A percentile compares a stretch with the other conserved stretches of the same genome.
Conservation (phyloP, 1,140 invertebrate genomes). For the Delia radicum region DNA sequence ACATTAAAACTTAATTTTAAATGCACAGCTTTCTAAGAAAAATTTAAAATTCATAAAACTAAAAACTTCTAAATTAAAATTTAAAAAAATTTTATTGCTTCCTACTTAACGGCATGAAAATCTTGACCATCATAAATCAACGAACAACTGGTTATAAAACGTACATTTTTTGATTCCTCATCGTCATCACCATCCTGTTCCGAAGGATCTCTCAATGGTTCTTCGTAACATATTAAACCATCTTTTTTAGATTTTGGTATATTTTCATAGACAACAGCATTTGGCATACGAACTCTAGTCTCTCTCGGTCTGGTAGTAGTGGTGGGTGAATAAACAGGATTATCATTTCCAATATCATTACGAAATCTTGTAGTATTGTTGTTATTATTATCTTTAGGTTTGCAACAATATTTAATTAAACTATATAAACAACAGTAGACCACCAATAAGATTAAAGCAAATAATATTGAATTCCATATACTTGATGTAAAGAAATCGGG, state of each 20-base stretch:
- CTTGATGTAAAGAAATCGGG: neutral
- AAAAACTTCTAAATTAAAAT: neutral
- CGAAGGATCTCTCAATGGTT: neutral
- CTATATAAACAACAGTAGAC: neutral
- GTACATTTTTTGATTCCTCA: neutral
- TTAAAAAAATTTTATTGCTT: neutral
- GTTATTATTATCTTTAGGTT: neutral
- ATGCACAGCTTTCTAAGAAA: too few species aligned
- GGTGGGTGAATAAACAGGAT: neutral
- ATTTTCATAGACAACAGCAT: neutral
- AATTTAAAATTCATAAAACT: neutral
- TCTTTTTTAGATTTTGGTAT: neutral
- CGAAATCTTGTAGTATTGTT: neutral
- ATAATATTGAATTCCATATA: neutral
- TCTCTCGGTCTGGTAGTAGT: neutral
- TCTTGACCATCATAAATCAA: conserved; percentile 16
- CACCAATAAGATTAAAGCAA: neutral
- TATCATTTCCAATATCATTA: neutral
- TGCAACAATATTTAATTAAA: neutral
- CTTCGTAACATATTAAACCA: neutral
- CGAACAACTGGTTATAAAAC: conserved; percentile 17
- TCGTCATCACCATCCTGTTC: too few species aligned
- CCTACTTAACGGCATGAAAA: neutral
- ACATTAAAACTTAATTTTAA: neutral
- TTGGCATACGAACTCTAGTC: neutral